phyloP scores from a whole-genome alignment of 1,140 invertebrate genomes.

The Ips typographus region DNA sequence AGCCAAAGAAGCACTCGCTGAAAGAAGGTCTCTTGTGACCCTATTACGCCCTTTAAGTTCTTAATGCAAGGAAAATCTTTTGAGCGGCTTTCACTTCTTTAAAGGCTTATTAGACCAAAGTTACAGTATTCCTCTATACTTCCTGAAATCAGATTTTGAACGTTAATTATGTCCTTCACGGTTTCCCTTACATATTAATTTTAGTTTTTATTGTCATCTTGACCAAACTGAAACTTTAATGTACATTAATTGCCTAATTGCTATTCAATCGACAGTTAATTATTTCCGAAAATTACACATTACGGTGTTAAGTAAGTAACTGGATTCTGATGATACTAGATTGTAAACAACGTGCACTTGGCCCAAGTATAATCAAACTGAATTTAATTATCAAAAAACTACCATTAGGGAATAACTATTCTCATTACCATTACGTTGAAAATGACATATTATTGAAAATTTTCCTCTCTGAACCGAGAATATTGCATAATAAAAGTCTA shows the following conservation, averaged over 20 bases:
- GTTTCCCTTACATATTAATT: too few species aligned
- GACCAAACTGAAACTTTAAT: not conserved
- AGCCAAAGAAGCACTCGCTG: not conserved
- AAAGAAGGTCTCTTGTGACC: not conserved
- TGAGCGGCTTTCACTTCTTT: not conserved
- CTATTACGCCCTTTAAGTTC: slow-evolving; percentile 12
- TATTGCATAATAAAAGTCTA: too few species aligned
- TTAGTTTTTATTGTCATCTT: too few species aligned
- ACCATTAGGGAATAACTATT: too few species aligned
- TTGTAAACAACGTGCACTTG: not conserved
- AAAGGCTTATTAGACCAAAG: not conserved
- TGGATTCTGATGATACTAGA: not conserved
- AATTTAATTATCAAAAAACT: too few species aligned
- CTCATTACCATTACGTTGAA: too few species aligned
- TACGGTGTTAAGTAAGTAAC: not conserved
- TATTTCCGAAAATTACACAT: not conserved
- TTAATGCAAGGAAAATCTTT: slow-evolving; percentile 12
- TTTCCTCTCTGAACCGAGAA: too few species aligned
- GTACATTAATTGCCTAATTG: not conserved
- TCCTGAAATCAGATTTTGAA: not conserved
- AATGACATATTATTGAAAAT: too few species aligned
- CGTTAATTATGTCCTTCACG: not conserved
- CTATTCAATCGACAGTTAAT: not conserved
- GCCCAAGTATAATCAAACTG: not conserved
- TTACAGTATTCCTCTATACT: not conserved